Evolutionary conservation across 2,797 vertebrate species (phyloP).

Genomic region (Numenius phaeopus): DNA sequence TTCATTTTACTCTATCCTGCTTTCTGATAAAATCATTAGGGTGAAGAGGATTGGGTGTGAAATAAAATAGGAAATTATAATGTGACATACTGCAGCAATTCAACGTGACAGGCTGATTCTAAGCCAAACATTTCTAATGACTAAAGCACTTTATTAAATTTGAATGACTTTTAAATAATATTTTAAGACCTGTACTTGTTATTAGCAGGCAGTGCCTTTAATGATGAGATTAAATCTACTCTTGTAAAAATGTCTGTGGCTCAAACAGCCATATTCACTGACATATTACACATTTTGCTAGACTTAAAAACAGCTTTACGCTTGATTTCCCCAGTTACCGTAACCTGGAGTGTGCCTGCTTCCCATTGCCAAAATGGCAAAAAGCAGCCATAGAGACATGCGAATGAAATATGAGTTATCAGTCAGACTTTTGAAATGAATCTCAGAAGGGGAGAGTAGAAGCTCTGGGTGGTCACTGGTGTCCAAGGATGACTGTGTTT

Average conservation of each 20-base stretch:
- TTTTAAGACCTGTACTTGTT: background rate
- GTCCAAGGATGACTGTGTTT: background rate
- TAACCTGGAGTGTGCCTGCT: background rate
- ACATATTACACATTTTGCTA: background rate
- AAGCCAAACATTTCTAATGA: background rate
- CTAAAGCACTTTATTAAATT: background rate
- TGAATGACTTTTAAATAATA: background rate
- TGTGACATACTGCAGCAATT: background rate
- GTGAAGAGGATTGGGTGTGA: background rate
- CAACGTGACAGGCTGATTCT: background rate
- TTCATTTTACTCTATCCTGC: background rate
- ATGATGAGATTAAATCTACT: background rate
- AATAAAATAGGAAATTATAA: slow-evolving; percentile 20
- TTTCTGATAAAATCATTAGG: slow-evolving; percentile 21
- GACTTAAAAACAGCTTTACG: background rate
- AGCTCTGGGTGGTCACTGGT: background rate
- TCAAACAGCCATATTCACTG: background rate
- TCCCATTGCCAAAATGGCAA: background rate
- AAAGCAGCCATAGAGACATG: background rate
- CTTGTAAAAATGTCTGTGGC: background rate
- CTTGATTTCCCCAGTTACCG: background rate
- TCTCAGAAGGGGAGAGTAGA: background rate
- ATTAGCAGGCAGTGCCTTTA: background rate
- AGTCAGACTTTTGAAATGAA: background rate
- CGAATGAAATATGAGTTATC: background rate